Conservation (phyloP, 2,888 invertebrate species). For the Hydropsyche betteni region DNA sequence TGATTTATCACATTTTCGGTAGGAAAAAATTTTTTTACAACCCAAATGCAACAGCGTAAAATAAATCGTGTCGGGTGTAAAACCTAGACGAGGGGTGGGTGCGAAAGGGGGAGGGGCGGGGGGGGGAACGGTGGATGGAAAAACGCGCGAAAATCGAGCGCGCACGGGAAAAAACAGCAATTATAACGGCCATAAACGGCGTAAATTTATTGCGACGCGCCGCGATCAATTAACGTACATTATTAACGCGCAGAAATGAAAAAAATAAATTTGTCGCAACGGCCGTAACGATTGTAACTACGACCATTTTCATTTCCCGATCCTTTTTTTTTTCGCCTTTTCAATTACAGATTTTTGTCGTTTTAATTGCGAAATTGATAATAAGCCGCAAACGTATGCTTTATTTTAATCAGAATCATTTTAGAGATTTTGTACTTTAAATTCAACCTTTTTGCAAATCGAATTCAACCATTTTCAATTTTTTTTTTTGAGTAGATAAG, state of each 20-base stretch:
- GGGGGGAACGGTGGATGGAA: not conserved
- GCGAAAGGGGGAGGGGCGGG: not conserved
- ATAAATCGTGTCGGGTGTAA: too few relatives aligned
- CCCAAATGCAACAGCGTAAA: too few relatives aligned
- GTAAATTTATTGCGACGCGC: conserved; percentile 27
- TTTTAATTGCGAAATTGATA: not conserved
- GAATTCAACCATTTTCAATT: too few relatives aligned
- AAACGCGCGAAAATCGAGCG: conserved; percentile 18
- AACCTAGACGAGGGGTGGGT: too few relatives aligned
- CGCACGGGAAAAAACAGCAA: conserved; percentile 15
- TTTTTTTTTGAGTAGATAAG: too few relatives aligned
- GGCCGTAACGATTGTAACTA: not conserved
- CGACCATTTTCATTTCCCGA: not conserved
- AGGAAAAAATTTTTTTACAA: too few relatives aligned
- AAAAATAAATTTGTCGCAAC: conserved; percentile 30
- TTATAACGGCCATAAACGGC: conserved; percentile 29
- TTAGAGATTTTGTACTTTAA: too few relatives aligned
- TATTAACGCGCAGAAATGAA: conserved; percentile 25
- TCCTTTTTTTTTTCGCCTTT: not conserved
- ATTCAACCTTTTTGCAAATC: too few relatives aligned
- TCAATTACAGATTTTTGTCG: not conserved
- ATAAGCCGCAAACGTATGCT: not conserved
- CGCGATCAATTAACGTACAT: conserved; percentile 33
- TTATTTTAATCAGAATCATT: too few relatives aligned
- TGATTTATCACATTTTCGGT: too few relatives aligned